Base-by-base conservation (phyloP, 2,797 vertebrate genomes). In the Brachyalestes nurse region DNA sequence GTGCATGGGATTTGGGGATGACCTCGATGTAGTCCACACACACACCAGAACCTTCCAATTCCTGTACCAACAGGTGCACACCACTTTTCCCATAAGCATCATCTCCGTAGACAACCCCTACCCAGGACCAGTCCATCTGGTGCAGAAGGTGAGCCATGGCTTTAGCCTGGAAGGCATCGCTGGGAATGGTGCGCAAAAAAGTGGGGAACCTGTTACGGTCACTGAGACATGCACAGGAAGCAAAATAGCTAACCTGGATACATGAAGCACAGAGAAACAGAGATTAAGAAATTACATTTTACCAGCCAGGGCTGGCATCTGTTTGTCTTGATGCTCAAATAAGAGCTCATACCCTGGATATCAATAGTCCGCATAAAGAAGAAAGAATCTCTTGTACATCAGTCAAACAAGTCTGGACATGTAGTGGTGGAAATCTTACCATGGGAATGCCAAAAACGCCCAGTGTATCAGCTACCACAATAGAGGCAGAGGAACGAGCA, bases 61-160 rank as follows among this genome's bases (percentile, higher is more conserved):
- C 89, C 62, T 83, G 75, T 61, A 80, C 75, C 42, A 93, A 84
- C 55, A 89, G 82, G 58, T 88, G 82, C 61, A 86, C 84, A 61
- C 87, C 88, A 78, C 83, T 89, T 89, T 85, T 88, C 57, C 86
- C 90, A 73, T 88, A 93, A 49, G 89, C 89, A 78, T 90, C 89
- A 34, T 89, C 88, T 19, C 70, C 85, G 64, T 84, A 90, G 21
- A 92, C 83, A 51, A 90, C 58, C 14, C 88, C 89, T 25, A 90
- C 86, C 86, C 88, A 90, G 14, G 82, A 84, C 89, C 91, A 91
- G 53, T 85, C 79, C 74, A 90, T 83, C 69, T 84, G 70, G 19
- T 0, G 58, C 76, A 92, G 60, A 74, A 92, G 75, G 58, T 78
- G 84, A 73, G 86, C 58, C 25, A 87, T 81, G 69, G 83, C 84